Evolutionary conservation across 2,113 vertebrate species (phyloP), one percentile per base, ranked within the genome.

Genomic region (Sturnus vulgaris): DNA sequence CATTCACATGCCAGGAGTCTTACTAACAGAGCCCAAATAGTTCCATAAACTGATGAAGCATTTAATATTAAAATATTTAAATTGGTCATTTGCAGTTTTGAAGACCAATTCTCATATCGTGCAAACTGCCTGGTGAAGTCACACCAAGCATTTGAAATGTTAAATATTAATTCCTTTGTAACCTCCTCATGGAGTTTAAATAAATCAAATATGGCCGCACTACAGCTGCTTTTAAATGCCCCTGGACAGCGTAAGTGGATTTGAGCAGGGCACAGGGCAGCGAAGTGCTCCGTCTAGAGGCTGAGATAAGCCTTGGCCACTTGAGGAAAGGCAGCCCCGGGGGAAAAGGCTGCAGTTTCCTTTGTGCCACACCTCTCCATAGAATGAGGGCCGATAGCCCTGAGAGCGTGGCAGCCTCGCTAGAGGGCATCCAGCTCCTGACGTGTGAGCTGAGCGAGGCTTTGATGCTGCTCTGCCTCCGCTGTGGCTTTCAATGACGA

Each of bases 381-480:
- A 16, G 4, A 18, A 12, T 7, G 42, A 60, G 46, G 46, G 20
- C 14, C 6, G 11, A n/a, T 0, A 73, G 71, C 64, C 40, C 64
- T 27, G 70, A 66, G 52, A 88, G 73, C 1, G 0, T 44, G 77
- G 39, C 78, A 85, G 90, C 61, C 95, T 96, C 90, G 22, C 96
- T 96, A 97, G 95, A 97, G 95, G 95, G 94, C 95, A 96, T 96
- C 88, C 82, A 88, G 80, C 82, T 90, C 52, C 93, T 93, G 68
- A 71, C 4, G 6, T 39, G 88, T 23, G 61, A 56, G 72, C 30
- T 15, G 50, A 72, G 72, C 4, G 64, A 78, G 46, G 56, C 72
- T 81, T 25, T 42, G 56, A 71, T 49, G 76, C 72, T 75, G 5
- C 56, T 86, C 78, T 86, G 82, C 66, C 89, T 89, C 55, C 65